Evolutionary conservation across 2,113 vertebrate species (phyloP), one percentile per base, ranked within the genome.

Genomic region (Bufo bufo): DNA sequence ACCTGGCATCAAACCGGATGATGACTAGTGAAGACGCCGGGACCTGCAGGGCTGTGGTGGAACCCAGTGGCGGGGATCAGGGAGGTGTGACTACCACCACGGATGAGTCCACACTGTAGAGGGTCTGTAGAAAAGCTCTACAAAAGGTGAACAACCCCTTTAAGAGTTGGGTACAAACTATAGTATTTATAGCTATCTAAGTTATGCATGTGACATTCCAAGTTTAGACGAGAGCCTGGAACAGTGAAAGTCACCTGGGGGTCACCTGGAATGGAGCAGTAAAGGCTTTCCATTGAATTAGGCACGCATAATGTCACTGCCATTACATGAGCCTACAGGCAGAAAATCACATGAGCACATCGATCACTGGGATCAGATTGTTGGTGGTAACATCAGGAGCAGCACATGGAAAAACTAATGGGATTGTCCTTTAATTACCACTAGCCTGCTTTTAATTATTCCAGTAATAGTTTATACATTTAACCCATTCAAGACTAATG

Each of bases 171-270:
- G 9, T n/a, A 23, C 20, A 69, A 33, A 33, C 19, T 33, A 69
- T 11, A 69, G 23, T 71, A 43, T 71, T 66, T 43, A 14, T 4
- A 71, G 33, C 1, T 43, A 33, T 14, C 16, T 4, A 6, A 71
- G 45, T 19, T 5, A 17, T 63, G 17, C 19, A 63, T 16, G 10
- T 71, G 11, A 71, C 66, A 71, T n/a, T 4, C n/a, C 75, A 77
- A 12, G 19, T 16, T 4, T 3, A 50, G 56, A 58, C 16, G 6
- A 9, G 58, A 47, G 80, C 16, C 43, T 6, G 33, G 16, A 50
- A 43, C 45, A 19, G 80, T 82, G 80, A 82, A 82, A 49, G 80
- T 65, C 80, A 82, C 79, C 78, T 80, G 78, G 33, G 23, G 54
- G 78, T 80, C 77, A 79, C 78, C 79, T 82, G 79, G 33, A 47